Percentiles rank a stretch among this genome's conserved stretches.
Evolutionary conservation across 2,113 vertebrate genomes (phyloP).

Genomic region (Bambusicola thoracicus): DNA sequence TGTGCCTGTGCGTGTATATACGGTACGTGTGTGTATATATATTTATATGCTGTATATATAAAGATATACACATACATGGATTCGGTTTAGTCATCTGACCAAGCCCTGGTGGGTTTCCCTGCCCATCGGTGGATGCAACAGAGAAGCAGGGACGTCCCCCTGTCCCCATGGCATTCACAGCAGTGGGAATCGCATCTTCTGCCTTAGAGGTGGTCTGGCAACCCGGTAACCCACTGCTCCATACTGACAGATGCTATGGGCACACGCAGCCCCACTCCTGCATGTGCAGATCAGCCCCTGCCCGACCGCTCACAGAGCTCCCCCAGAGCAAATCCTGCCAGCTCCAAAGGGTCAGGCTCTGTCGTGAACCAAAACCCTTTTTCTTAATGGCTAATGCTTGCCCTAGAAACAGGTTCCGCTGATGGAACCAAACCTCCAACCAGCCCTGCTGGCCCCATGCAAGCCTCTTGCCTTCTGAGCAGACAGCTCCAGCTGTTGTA

Average conservation of each 20-base stretch:
- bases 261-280: background rate
- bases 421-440: background rate
- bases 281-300: background rate
- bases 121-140: fast-evolving
- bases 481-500: background rate
- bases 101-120: background rate
- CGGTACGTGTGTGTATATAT: constrained; percentile 58
- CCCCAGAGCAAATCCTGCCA: background rate
- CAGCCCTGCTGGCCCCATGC: background rate
- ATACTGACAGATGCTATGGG: fast-evolving
- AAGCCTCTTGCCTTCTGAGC: background rate
- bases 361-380: background rate
- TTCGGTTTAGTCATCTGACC: constrained; percentile 45
- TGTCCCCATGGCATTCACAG: background rate
- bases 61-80: constrained; percentile 67
- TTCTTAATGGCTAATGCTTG: background rate
- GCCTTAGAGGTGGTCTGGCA: background rate
- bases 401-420: background rate
- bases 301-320: background rate
- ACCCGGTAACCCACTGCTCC: background rate
- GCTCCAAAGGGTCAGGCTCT: background rate
- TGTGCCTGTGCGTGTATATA: constrained; percentile 67
- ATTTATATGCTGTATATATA: constrained; percentile 72
- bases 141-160: background rate
- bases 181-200: background rate